Evolutionary conservation across 2,113 vertebrate genomes (phyloP).

Genomic region (Petromus typicus): DNA sequence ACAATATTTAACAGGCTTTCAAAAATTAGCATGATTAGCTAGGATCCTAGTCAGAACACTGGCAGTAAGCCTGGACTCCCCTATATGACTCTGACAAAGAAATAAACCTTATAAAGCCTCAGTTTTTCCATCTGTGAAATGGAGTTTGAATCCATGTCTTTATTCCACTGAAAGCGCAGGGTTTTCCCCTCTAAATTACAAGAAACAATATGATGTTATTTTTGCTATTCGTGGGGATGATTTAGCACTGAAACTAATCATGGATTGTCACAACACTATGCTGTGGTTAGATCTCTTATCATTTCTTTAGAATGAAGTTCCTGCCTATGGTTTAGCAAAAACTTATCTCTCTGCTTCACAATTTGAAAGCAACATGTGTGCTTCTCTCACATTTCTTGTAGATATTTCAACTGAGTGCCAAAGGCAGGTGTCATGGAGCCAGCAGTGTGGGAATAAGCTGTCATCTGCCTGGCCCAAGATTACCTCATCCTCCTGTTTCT

Average conservation of each 20-base stretch:
- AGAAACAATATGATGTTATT: neutral
- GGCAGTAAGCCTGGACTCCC: neutral
- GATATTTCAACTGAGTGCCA: slow-evolving; percentile 43
- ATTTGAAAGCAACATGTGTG: neutral
- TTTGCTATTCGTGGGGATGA: neutral
- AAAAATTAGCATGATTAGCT: neutral
- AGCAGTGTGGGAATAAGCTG: neutral
- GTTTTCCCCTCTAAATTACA: neutral
- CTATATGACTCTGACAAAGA: neutral
- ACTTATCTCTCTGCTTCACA: neutral
- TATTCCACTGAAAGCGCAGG: neutral
- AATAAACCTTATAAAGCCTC: neutral
- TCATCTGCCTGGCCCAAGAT: slow-evolving; percentile 28
- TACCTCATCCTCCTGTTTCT: neutral
- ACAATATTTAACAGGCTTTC: neutral
- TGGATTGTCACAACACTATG: neutral
- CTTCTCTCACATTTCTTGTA: slow-evolving; percentile 39
- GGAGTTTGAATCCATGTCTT: neutral
- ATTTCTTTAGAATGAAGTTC: slow-evolving; percentile 41
- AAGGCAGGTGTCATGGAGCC: neutral
- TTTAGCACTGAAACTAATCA: slow-evolving; percentile 2
- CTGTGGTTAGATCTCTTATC: neutral
- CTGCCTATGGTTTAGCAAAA: neutral
- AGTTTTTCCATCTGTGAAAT: slow-evolving; percentile 8
- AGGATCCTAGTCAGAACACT: neutral